Evolutionary conservation across 2,888 invertebrate species (phyloP).

Genomic region (Campoplex nolae): DNA sequence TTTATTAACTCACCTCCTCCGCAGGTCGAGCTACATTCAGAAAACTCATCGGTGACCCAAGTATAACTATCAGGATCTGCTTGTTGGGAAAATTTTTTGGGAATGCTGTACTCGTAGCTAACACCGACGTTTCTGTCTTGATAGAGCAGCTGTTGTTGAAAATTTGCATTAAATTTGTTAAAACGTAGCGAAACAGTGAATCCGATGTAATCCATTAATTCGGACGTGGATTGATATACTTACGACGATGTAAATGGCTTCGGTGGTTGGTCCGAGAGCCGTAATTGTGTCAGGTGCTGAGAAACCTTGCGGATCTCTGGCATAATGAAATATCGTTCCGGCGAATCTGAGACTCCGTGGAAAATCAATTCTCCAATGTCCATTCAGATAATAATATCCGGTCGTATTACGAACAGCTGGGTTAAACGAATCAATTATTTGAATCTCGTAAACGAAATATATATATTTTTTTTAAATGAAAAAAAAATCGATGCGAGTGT

Average conservation of each 20-base stretch:
- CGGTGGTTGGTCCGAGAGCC: slow-evolving; percentile 95
- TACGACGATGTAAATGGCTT: slow-evolving; percentile 94
- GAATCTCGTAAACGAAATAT: slow-evolving; percentile 3
- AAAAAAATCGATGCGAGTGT: neutral
- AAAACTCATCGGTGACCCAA: slow-evolving; percentile 93
- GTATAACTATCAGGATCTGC: slow-evolving; percentile 91
- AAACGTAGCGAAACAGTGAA: neutral
- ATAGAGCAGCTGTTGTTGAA: slow-evolving; percentile 88
- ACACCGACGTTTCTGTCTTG: slow-evolving; percentile 94
- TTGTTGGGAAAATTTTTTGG: slow-evolving; percentile 88
- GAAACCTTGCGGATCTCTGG: slow-evolving; percentile 92
- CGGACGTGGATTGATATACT: slow-evolving; percentile 78
- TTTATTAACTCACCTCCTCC: slow-evolving; percentile 90
- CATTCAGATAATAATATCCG: slow-evolving; percentile 96
- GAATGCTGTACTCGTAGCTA: slow-evolving; percentile 95
- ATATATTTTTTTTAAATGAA: neutral
- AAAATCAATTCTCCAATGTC: slow-evolving; percentile 97
- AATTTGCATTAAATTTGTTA: slow-evolving; percentile 24
- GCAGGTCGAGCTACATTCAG: slow-evolving; percentile 93
- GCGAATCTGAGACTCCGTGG: slow-evolving; percentile 92
- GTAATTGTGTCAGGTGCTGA: slow-evolving; percentile 94
- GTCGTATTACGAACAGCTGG: slow-evolving; percentile 93
- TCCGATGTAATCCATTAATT: slow-evolving; percentile 1
- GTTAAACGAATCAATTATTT: slow-evolving; percentile 49
- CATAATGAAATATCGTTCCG: slow-evolving; percentile 95